Conservation (phyloP, 2,113 vertebrate genomes). For the Sardina pilchardus region DNA sequence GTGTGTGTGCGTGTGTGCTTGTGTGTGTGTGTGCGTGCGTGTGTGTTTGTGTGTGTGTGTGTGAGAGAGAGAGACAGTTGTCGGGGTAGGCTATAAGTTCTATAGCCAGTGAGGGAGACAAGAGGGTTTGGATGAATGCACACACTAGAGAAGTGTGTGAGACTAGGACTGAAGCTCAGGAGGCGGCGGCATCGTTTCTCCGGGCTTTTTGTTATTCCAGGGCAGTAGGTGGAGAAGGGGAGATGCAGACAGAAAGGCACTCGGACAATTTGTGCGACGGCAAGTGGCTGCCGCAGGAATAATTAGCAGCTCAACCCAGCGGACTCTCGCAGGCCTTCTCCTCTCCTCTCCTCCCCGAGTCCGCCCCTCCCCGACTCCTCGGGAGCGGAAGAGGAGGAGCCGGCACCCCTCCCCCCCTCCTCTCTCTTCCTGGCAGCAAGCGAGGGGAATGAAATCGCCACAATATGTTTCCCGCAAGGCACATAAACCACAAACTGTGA, state of each 20-base stretch:
- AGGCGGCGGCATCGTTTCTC: neutral
- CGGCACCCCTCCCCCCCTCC: slow-evolving; percentile 27
- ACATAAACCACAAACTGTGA: slow-evolving; percentile 47
- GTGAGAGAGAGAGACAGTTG: neutral
- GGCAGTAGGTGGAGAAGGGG: slow-evolving; percentile 60
- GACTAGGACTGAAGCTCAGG: slow-evolving; percentile 1
- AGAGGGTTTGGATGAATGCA: neutral
- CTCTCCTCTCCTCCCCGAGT: neutral
- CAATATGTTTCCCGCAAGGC: slow-evolving; percentile 51
- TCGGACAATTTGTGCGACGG: slow-evolving; percentile 61
- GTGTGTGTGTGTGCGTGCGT: neutral
- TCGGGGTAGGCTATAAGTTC: too few relatives aligned
- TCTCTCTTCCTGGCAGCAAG: slow-evolving; percentile 46
- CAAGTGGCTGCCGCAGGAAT: slow-evolving; percentile 64
- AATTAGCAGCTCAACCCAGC: slow-evolving; percentile 60
- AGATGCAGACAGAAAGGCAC: slow-evolving; percentile 60
- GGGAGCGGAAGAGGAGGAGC: slow-evolving; percentile 26
- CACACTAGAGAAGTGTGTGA: neutral
- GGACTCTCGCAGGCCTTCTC: slow-evolving; percentile 30
- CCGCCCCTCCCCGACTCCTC: neutral
- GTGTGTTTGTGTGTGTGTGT: neutral
- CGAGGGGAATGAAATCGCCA: slow-evolving; percentile 41
- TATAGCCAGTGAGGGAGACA: slow-evolving; percentile 19
- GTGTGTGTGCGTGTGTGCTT: too few relatives aligned
- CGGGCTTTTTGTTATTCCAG: slow-evolving; percentile 71